These are phyloP conservation scores for Drosophila lacicola DNA, from an alignment of 2,888 invertebrate genomes.

Conservation along the genomic window DNA sequence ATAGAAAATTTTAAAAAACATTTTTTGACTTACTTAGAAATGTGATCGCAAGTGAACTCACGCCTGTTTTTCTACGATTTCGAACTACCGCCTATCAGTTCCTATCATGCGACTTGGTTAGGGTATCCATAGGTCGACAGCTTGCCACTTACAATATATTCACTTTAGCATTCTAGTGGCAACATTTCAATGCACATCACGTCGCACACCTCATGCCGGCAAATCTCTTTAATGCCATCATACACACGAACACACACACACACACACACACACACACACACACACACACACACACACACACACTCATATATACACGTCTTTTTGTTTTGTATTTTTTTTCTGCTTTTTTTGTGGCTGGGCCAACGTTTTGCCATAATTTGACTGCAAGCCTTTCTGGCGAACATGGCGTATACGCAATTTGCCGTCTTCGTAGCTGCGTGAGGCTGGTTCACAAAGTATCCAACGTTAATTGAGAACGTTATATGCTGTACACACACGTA, in stretches of 20 bases:
- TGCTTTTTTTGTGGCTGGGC: background rate
- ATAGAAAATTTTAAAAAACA: background rate
- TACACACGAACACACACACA: constrained; percentile 6
- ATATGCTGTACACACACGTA: constrained; percentile 8
- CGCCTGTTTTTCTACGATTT: background rate
- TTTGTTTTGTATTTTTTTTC: background rate
- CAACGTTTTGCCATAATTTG: constrained; percentile 27
- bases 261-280: constrained; percentile 1
- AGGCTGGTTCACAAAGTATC: constrained; percentile 1
- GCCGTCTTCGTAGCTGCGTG: constrained; percentile 3
- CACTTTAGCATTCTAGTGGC: constrained; percentile 9
- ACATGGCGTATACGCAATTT: constrained; percentile 35
- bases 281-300: constrained; percentile 4
- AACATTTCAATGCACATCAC: constrained; percentile 45
- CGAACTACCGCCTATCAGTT: background rate
- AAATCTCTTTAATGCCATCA: constrained; percentile 36
- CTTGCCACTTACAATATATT: background rate
- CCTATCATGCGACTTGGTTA: background rate
- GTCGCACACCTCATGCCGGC: constrained; percentile 45
- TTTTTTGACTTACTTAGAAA: background rate
- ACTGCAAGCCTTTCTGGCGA: constrained; percentile 23
- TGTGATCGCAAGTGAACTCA: background rate
- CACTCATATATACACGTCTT: background rate
- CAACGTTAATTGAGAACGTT: constrained; percentile 15
- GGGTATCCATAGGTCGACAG: constrained; percentile 2